phyloP scores from a whole-genome alignment of 37 sponge, comb jelly and placozoan species.

The Mnemiopsis leidyi region DNA sequence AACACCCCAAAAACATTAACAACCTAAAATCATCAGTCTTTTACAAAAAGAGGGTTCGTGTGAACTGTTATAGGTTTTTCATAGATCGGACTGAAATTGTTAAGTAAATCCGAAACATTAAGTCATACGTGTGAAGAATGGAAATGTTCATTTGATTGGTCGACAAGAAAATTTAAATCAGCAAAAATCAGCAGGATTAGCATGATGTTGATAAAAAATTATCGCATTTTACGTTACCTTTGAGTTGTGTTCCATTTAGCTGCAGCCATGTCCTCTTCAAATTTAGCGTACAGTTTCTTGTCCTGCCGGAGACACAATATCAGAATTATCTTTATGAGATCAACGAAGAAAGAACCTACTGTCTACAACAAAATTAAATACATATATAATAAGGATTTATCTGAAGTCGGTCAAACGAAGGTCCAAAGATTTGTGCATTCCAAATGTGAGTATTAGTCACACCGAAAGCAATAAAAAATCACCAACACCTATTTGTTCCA shows the following conservation, averaged over 20 bases:
- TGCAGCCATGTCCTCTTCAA: constrained; percentile 23
- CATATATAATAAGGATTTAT: too few species aligned
- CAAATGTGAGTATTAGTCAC: too few species aligned
- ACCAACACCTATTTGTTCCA: too few species aligned
- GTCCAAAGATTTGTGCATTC: too few species aligned
- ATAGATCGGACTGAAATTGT: constrained; percentile 56
- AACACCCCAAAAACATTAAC: not conserved
- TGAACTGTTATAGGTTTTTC: constrained; percentile 31
- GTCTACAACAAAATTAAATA: too few species aligned
- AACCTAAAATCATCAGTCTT: constrained; percentile 14
- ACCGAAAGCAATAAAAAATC: too few species aligned
- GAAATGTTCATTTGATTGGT: too few species aligned
- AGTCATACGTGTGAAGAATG: not conserved
- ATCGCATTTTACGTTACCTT: not conserved
- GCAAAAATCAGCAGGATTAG: not conserved
- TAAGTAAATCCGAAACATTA: not conserved
- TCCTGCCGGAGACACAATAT: not conserved
- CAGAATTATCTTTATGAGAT: too few species aligned
- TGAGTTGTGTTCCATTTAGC: constrained; percentile 35
- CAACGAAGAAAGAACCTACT: too few species aligned
- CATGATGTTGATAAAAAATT: not conserved
- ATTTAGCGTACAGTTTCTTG: constrained; percentile 40
- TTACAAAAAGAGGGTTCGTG: constrained; percentile 29
- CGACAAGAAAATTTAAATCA: too few species aligned
- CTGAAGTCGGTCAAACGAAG: too few species aligned